phyloP scores from a whole-genome alignment of 2,113 vertebrate genomes.

The Steatornis caripensis region DNA sequence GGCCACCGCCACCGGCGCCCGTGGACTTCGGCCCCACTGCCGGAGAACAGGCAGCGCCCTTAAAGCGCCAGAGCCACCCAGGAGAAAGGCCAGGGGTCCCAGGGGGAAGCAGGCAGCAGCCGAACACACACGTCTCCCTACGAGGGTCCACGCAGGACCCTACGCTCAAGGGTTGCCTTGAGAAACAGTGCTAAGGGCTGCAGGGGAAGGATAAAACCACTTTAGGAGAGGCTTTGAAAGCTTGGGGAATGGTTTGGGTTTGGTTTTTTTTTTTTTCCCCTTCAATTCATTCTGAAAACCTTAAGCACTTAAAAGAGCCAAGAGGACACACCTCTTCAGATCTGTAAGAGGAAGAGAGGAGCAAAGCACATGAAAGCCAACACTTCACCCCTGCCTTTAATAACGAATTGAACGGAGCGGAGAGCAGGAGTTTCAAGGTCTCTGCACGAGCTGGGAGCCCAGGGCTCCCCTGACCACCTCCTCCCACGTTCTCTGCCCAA shows the following conservation, averaged over 20 bases:
- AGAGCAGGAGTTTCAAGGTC: neutral
- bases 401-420: fast-evolving
- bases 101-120: no score
- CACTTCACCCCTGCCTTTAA: neutral
- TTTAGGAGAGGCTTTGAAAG: neutral
- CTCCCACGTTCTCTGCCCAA: neutral
- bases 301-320: neutral
- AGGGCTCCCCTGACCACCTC: neutral
- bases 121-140: fast-evolving
- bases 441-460: neutral
- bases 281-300: neutral
- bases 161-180: neutral
- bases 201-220: neutral
- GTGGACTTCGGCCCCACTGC: neutral
- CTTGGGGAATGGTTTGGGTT: neutral
- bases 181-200: neutral
- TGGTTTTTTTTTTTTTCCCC: no score
- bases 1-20: neutral
- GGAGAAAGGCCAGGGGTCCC: neutral
- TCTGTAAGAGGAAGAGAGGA: neutral
- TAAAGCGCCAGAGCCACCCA: neutral
- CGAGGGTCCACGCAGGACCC: fast-evolving
- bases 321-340: neutral
- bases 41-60: neutral
- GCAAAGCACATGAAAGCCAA: neutral